phyloP scores from a whole-genome alignment of 2,797 vertebrate species.

The Sebastes kiyomatsui region DNA sequence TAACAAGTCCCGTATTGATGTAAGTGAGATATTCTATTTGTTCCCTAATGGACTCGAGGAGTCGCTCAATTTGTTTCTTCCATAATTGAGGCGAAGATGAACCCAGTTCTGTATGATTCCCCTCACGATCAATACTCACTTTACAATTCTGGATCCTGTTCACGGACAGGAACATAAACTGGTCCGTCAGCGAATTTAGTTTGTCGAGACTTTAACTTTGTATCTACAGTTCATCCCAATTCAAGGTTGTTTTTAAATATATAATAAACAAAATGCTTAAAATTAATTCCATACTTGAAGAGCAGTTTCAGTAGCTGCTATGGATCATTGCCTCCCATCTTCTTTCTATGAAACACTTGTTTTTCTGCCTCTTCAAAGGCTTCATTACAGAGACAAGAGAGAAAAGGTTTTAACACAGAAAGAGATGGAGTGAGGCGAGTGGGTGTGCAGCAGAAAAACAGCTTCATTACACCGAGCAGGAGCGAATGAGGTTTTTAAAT shows the following conservation, averaged over 20 bases:
- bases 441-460: constrained; percentile 31
- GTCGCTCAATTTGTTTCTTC: constrained; percentile 57
- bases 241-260: neutral
- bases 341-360: constrained; percentile 11
- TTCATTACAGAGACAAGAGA: constrained; percentile 22
- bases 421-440: constrained; percentile 42
- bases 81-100: constrained; percentile 66
- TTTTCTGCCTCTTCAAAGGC: constrained; percentile 35
- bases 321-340: constrained; percentile 35
- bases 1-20: constrained; percentile 53
- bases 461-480: constrained; percentile 27
- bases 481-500: constrained; percentile 39
- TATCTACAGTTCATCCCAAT: neutral
- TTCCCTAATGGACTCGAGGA: constrained; percentile 59
- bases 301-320: neutral
- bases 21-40: constrained; percentile 49
- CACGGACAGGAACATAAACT: constrained; percentile 5
- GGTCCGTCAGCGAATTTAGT: constrained; percentile 11
- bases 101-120: constrained; percentile 44
- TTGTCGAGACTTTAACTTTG: neutral
- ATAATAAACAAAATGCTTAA: neutral
- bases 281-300: neutral
- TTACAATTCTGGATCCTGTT: constrained; percentile 9
- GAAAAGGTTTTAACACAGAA: neutral
- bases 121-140: constrained; percentile 55